These are phyloP conservation scores for Mormyrus lacerda DNA, from an alignment of 2,113 vertebrate species.

Conservation along the genomic window DNA sequence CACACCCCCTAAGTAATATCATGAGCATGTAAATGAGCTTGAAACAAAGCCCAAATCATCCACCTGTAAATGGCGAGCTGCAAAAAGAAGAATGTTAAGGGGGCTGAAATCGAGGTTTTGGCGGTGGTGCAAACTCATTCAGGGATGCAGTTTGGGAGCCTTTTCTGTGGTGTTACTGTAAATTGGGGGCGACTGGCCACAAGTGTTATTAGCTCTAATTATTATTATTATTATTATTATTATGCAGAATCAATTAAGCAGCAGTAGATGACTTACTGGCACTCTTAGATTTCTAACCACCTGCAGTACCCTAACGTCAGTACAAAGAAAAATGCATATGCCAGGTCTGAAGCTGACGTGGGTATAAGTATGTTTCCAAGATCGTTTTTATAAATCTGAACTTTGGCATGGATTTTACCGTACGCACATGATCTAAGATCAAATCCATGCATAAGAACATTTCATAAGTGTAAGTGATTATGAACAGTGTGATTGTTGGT, in stretches of 20 bases:
- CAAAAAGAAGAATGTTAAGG: not conserved
- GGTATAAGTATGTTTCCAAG: no score
- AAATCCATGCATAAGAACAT: no score
- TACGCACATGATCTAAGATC: no score
- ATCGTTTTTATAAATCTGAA: not conserved
- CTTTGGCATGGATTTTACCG: not conserved
- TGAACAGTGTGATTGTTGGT: not conserved
- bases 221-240: not conserved
- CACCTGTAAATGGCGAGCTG: not conserved
- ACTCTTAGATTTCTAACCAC: not conserved
- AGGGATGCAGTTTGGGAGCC: not conserved
- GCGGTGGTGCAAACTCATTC: not conserved
- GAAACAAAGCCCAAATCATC: not conserved
- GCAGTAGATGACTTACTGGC: not conserved
- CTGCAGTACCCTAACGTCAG: not conserved
- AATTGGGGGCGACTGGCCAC: not conserved
- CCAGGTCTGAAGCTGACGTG: no score
- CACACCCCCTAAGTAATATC: not conserved
- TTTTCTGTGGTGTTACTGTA: not conserved
- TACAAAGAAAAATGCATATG: not conserved
- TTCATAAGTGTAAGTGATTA: no score
- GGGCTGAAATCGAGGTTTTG: not conserved
- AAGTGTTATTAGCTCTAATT: not conserved
- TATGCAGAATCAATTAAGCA: not conserved
- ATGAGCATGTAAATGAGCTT: not conserved